phyloP scores from a whole-genome alignment of 2,888 invertebrate genomes.

The Congeria kusceri region DNA sequence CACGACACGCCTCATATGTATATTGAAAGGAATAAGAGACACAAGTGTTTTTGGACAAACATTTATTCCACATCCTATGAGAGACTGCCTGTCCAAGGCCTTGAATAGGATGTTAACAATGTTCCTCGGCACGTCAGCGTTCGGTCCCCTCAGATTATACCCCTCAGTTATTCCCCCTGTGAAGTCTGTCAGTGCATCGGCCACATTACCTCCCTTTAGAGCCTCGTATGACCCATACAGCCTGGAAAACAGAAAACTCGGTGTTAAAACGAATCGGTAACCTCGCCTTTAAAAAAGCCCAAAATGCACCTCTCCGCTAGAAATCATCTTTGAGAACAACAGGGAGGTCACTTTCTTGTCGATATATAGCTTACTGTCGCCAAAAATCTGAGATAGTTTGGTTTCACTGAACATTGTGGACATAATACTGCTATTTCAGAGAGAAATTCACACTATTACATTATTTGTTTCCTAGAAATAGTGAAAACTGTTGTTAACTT shows the following conservation, averaged over 20 bases:
- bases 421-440: too few relatives aligned
- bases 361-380: too few relatives aligned
- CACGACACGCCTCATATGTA: neutral
- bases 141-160: slow-evolving; percentile 72
- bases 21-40: neutral
- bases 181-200: slow-evolving; percentile 80
- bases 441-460: too few relatives aligned
- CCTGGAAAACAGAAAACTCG: slow-evolving; percentile 68
- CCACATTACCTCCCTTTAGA: slow-evolving; percentile 78
- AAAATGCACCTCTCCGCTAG: too few relatives aligned
- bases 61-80: slow-evolving; percentile 82
- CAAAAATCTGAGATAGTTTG: too few relatives aligned
- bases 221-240: slow-evolving; percentile 84
- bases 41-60: slow-evolving; percentile 64
- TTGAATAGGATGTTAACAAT: slow-evolving; percentile 82
- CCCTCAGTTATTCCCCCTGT: slow-evolving; percentile 82
- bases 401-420: too few relatives aligned
- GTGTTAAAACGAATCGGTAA: too few relatives aligned
- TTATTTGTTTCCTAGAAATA: too few relatives aligned
- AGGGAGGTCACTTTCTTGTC: too few relatives aligned
- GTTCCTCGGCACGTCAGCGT: slow-evolving; percentile 75
- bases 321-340: too few relatives aligned
- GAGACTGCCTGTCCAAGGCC: slow-evolving; percentile 80
- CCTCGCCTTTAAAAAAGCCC: too few relatives aligned
- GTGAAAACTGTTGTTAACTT: too few relatives aligned